Evolutionary conservation across 1,140 invertebrate species (phyloP), one percentile per base, ranked within the genome.

Genomic region (Papilio glaucus): DNA sequence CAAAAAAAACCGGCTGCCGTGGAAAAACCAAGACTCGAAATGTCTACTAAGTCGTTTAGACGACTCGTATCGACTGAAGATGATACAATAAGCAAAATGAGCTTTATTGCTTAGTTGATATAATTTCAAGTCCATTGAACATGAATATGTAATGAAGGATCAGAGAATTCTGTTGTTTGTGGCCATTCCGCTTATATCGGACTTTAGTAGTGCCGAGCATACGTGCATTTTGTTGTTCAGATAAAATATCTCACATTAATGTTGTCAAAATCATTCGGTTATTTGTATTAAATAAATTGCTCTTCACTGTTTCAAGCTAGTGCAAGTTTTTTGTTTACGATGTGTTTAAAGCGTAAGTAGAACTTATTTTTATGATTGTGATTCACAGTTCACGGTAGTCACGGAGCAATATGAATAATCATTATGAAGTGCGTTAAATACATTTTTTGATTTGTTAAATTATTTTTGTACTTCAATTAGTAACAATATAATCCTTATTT

Each of bases 1-100:
- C 68, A 68, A 74, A 74, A 74, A 68, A 74, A 82, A 82, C 81
- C 81, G 73, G 78, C 78, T 80, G 21, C 13, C 29, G 57, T 67
- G 75, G 81, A 72, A 82, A 82, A 80, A 80, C 80, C 80, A 74
- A 69, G 68, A 69, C 60, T 45, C 37, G 67, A 67, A 69, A 79
- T 39, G 53, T 60, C 42, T 61, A 41, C 70, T 69, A 21, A 70
- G 49, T 33, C 24, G 67, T 53, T 53, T 69, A 53, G 26, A 53
- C 42, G 67, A 53, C 41, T 33, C 21, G 67, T 37, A 53, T 69
- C 42, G 26, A 13, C 1, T 18, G 41, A 12, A 29, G 9, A 53
- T 18, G 9, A 57, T 18, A 18, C 41, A 37, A 10, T 53, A 38
- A 49, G 26, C 12, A 33, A 33, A 49, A 37, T 33, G 7, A 49